Evolutionary conservation across 1,140 invertebrate species (phyloP), one percentile per base, ranked within the genome.

Genomic region (Meteorus sp.): DNA sequence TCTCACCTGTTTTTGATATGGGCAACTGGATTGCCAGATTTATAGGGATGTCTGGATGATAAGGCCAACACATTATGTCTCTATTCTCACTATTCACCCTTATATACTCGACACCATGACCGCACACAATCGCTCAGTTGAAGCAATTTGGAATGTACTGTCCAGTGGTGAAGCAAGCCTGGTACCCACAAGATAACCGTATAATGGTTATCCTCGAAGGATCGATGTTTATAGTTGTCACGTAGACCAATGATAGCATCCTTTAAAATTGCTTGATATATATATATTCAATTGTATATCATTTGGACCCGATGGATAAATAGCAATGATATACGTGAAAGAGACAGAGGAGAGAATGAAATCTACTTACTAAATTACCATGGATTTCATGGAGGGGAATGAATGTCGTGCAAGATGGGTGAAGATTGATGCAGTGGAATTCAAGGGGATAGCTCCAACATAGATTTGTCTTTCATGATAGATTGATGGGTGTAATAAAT

Each of bases 141-240:
- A 15, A 13, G 2, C 51, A 31, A 37, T 39, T 53, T 53, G 51
- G 27, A 20, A 53, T 37, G 35, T 25, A 35, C 43, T 22, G n/a
- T n/a, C n/a, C n/a, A n/a, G n/a, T n/a, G n/a, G n/a, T n/a, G n/a
- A n/a, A n/a, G n/a, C 13, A n/a, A 39, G 35, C 13, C 54, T 56
- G 54, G 29, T 44, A 27, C 20, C 54, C 19, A 33, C 27, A 56
- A 56, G 54, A 56, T 56, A 56, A 56, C 43, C 43, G 41, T 56
- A 31, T 56, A 56, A 56, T 56, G 54, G 54, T 56, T 44, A 56
- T 56, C 54, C 54, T 31, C 35, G 54, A 13, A 25, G 54, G 23
- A 48, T 48, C 45, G 45, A 48, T 48, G n/a, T n/a, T n/a, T n/a
- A n/a, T n/a, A 6, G 23, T 13, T 20, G 45, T 22, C 22, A 25